Evolutionary conservation across 2,888 invertebrate species (phyloP).

Genomic region (Prostheceraeus crozeri): DNA sequence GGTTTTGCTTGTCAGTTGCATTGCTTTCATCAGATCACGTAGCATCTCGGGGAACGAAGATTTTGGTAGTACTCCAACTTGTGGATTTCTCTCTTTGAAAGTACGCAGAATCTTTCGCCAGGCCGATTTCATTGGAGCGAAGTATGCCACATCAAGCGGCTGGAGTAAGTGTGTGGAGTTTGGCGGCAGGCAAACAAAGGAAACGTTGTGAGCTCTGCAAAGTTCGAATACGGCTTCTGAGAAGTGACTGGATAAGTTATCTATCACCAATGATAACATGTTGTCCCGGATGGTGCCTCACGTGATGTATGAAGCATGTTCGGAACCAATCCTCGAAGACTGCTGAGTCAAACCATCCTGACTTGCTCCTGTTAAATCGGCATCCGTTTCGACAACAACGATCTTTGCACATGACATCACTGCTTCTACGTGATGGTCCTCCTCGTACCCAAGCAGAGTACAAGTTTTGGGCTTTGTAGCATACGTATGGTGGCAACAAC

Average conservation of each 20-base stretch:
- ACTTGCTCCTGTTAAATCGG: not conserved
- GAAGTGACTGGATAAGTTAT: constrained; percentile 6
- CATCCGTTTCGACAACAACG: no score
- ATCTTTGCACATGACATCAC: no score
- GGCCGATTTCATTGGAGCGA: constrained; percentile 39
- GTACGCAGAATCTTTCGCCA: constrained; percentile 41
- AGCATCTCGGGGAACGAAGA: no score
- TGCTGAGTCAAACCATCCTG: constrained; percentile 1
- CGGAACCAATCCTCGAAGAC: not conserved
- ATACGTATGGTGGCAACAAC: constrained; percentile 16
- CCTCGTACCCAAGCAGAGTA: not conserved
- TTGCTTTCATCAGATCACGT: no score
- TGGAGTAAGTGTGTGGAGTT: constrained; percentile 42
- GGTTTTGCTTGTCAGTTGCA: no score
- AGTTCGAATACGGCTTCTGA: not conserved
- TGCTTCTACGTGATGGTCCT: no score
- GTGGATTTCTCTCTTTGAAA: no score
- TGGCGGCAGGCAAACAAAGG: constrained; percentile 40
- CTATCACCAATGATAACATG: constrained; percentile 9
- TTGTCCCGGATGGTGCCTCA: not conserved
- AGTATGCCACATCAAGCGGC: constrained; percentile 42
- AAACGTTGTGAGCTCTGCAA: not conserved
- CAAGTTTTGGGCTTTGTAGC: constrained; percentile 1
- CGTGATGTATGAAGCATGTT: no score
- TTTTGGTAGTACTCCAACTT: no score